Conservation (phyloP, 1,140 invertebrate species). For the Luehdorfia chinensis region DNA sequence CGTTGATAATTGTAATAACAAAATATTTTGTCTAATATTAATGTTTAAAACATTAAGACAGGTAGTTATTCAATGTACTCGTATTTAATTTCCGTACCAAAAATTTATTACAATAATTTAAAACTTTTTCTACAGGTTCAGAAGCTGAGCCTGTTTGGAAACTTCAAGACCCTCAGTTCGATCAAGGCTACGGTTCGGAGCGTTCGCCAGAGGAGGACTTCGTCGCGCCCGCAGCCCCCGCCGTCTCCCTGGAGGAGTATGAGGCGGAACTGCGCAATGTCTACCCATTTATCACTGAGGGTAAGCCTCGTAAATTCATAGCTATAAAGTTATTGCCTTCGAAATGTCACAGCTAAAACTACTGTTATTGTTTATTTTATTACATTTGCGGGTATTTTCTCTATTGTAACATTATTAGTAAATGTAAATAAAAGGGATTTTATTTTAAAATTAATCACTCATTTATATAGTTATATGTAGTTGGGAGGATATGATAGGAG, state of each 20-base stretch:
- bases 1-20: too few relatives aligned
- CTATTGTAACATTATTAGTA: neutral
- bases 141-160: constrained; percentile 72
- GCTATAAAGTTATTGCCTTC: constrained; percentile 21
- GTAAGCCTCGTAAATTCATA: constrained; percentile 59
- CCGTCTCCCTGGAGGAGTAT: constrained; percentile 73
- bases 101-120: too few relatives aligned
- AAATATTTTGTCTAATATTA: too few relatives aligned
- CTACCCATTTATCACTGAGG: constrained; percentile 81
- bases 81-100: too few relatives aligned
- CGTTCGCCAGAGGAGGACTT: constrained; percentile 87
- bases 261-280: constrained; percentile 77
- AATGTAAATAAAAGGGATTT: too few relatives aligned
- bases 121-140: constrained; percentile 54
- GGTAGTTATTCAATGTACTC: too few relatives aligned
- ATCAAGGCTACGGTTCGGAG: constrained; percentile 87
- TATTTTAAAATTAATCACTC: too few relatives aligned
- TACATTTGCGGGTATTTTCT: neutral
- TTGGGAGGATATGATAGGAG: too few relatives aligned
- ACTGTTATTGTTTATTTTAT: constrained; percentile 6
- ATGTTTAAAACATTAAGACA: too few relatives aligned
- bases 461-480: too few relatives aligned
- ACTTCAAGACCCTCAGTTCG: constrained; percentile 80
- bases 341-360: constrained; percentile 4
- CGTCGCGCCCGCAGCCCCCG: constrained; percentile 80